Percentiles rank a stretch among this genome's conserved stretches.
Conservation (phyloP, 2,888 invertebrate species). For the Pimpla rufipes region DNA sequence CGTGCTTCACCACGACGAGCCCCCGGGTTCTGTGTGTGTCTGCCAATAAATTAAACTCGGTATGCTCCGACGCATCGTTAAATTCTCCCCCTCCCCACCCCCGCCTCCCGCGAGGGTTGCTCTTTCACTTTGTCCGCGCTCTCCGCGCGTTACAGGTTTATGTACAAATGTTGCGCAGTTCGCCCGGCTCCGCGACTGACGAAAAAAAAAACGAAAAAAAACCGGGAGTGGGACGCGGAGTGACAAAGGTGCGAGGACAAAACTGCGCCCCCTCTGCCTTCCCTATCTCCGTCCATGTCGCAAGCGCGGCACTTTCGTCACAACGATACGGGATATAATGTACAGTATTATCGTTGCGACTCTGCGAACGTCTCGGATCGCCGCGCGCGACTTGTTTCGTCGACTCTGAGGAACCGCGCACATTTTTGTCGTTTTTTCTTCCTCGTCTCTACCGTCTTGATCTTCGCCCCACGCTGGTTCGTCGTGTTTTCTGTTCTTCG, state of each 20-base stretch:
- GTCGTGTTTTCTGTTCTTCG: neutral
- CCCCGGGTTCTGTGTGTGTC: slow-evolving; percentile 19
- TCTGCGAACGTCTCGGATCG: slow-evolving; percentile 9
- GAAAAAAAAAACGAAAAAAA: neutral
- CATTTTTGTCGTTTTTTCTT: neutral
- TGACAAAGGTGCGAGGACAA: neutral
- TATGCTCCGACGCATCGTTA: slow-evolving; percentile 31
- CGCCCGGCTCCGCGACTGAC: neutral
- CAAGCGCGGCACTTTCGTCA: slow-evolving; percentile 1
- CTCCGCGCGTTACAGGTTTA: slow-evolving; percentile 23
- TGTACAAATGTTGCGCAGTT: slow-evolving; percentile 24
- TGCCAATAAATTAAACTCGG: slow-evolving; percentile 52
- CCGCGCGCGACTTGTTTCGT: neutral
- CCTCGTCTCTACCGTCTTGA: neutral
- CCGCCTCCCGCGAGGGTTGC: neutral
- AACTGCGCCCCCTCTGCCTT: neutral
- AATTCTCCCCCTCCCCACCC: slow-evolving; percentile 16
- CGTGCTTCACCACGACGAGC: slow-evolving; percentile 23
- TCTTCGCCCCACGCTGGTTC: neutral
- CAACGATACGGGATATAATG: neutral
- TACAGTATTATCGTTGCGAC: slow-evolving; percentile 7
- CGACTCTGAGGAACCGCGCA: slow-evolving; percentile 18
- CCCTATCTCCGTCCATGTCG: neutral
- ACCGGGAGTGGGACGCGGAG: neutral
- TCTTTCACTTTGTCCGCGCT: neutral